These are phyloP conservation scores for Aramus guarauna DNA, from an alignment of 2,113 vertebrate genomes.

Conservation along the genomic window DNA sequence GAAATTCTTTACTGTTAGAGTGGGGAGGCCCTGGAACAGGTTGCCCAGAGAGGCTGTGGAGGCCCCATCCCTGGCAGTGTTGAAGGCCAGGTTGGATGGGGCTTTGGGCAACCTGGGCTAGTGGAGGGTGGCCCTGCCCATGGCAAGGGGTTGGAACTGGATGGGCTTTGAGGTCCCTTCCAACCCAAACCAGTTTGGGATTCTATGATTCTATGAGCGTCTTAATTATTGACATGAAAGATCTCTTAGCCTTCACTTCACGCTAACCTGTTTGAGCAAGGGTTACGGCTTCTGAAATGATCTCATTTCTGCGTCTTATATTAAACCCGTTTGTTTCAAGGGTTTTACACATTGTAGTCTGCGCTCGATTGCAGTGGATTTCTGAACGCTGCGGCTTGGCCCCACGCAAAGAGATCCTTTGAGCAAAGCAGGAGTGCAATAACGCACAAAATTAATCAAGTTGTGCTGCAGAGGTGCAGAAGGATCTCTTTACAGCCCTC, in stretches of 20 bases:
- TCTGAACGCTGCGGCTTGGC: background rate
- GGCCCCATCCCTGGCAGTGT: no score
- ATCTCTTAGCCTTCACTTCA: background rate
- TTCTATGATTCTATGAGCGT: no score
- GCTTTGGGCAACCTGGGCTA: no score
- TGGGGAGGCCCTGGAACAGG: no score
- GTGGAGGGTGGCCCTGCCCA: no score
- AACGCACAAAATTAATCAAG: background rate
- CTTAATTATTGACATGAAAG: no score
- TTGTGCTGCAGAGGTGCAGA: background rate
- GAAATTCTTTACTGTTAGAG: no score
- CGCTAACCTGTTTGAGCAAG: background rate
- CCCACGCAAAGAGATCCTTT: background rate
- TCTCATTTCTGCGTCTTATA: background rate
- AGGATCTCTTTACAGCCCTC: background rate
- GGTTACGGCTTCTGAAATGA: background rate
- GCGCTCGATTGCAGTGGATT: background rate
- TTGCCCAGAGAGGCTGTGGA: no score
- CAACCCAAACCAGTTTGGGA: no score
- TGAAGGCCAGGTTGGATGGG: no score
- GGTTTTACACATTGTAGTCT: rapidly evolving
- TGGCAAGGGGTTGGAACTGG: no score
- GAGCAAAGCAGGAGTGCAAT: background rate
- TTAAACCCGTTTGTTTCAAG: background rate
- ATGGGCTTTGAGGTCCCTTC: no score